Evolutionary conservation across 2,888 invertebrate species (phyloP), one percentile per base, ranked within the genome.

Genomic region (Parapristionchus giblindavisi): DNA sequence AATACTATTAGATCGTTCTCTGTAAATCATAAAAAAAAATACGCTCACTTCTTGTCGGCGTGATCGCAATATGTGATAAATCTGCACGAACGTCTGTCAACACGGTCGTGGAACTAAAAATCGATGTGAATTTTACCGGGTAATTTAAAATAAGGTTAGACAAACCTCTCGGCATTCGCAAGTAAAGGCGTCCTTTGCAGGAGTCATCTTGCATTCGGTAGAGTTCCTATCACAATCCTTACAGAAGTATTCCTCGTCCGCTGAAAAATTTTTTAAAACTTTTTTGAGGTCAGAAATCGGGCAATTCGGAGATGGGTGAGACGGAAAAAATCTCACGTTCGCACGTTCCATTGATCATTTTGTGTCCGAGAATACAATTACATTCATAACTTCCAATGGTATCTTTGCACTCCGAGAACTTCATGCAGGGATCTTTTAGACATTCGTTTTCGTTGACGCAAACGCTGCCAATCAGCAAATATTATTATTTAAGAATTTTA

Each of bases 41-140:
- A n/a, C n/a, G n/a, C 58, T 56, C 14, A 71, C 72, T 40, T 74
- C 38, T 40, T 63, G 24, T 52, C 65, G 3, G 52, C 43, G 54
- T 74, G 63, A 65, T 74, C 74, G 54, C 74, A 74, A 54, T 60
- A 74, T 1, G 74, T 74, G 48, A 40, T 63, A 3, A 54, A 54
- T 0, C 29, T 54, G 40, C 74, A 74, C 4, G 58, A 38, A 5
- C 32, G 36, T 8, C 24, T 27, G 32, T 61, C 63, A n/a, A 63
- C 48, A 2, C 65, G 63, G 14, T 63, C 32, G 65, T 74, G 63
- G 54, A 32, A 34, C 63, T 74, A 40, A 58, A 60, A 2, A n/a
- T n/a, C n/a, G n/a, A n/a, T n/a, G n/a, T n/a, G n/a, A n/a, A n/a
- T n/a, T n/a, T n/a, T n/a, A n/a, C 24, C 58, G 3, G 58, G 8